These are phyloP conservation scores for Ceratosolen solmsi DNA, from an alignment of 1,140 invertebrate genomes.

Conservation along the genomic window DNA sequence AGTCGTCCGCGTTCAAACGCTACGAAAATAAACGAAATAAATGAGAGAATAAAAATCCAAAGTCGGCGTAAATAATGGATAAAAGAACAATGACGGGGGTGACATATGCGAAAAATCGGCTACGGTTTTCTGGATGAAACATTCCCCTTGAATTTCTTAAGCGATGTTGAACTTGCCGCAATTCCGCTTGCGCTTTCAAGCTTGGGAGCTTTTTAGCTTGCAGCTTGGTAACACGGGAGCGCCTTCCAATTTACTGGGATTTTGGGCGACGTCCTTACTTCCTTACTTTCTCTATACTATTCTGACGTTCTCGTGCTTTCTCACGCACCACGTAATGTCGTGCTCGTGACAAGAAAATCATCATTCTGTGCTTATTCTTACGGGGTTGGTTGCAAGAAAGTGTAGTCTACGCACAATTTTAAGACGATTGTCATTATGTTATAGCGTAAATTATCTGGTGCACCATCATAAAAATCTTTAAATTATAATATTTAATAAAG, in stretches of 20 bases:
- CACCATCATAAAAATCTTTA: neutral
- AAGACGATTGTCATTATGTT: neutral
- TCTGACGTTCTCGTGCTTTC: neutral
- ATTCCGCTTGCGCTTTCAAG: too few relatives aligned
- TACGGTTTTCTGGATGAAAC: too few relatives aligned
- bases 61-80: conserved; percentile 2
- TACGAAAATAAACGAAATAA: too few relatives aligned
- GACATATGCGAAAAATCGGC: neutral
- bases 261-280: neutral
- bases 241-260: conserved; percentile 17
- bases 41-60: neutral
- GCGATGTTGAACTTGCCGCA: neutral
- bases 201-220: neutral
- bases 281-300: neutral
- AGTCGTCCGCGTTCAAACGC: neutral
- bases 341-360: neutral
- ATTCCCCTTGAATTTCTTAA: neutral
- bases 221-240: neutral
- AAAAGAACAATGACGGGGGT: neutral
- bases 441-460: neutral
- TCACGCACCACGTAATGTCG: neutral
- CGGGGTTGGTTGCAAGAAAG: too few relatives aligned
- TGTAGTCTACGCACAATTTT: neutral
- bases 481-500: too few relatives aligned
- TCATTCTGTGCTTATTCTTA: neutral